A percentile compares a stretch with the other conserved stretches of the same genome.
Conservation (phyloP, 2,888 invertebrate species). For the Sturmia bella region DNA sequence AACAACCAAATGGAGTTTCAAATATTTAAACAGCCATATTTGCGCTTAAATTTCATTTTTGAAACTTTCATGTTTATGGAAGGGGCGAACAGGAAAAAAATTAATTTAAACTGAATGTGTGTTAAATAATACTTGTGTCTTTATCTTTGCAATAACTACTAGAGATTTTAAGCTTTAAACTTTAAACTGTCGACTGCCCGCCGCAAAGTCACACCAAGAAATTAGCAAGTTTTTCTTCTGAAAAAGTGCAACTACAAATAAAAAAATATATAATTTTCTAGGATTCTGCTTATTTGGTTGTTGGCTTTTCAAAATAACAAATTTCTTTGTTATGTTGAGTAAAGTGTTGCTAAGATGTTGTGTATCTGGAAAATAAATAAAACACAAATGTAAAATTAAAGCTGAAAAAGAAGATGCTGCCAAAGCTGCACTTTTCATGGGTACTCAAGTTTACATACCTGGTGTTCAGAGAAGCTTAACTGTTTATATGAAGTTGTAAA, state of each 20-base stretch:
- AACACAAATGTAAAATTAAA: not conserved
- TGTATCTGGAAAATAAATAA: constrained; percentile 74
- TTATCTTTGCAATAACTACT: constrained; percentile 4
- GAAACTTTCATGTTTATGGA: constrained; percentile 77
- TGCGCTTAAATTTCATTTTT: constrained; percentile 82
- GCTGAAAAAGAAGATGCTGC: not conserved
- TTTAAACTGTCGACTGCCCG: too few species aligned
- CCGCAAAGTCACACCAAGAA: constrained; percentile 6
- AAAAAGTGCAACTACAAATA: constrained; percentile 28
- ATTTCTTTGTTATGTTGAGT: constrained; percentile 80
- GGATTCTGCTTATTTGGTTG: constrained; percentile 70
- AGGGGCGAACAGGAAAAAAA: constrained; percentile 52
- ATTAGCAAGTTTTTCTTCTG: constrained; percentile 5
- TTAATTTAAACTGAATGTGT: constrained; percentile 12
- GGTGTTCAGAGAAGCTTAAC: constrained; percentile 80
- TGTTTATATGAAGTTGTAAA: constrained; percentile 76
- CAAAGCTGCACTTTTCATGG: too few species aligned
- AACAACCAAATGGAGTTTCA: constrained; percentile 76
- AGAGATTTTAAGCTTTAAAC: not conserved
- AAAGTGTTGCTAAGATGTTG: constrained; percentile 70
- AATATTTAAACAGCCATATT: constrained; percentile 82
- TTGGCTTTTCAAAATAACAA: constrained; percentile 72
- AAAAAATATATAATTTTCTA: constrained; percentile 36
- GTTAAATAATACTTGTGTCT: constrained; percentile 28
- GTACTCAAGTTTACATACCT: constrained; percentile 74